Conservation (phyloP, 2,113 vertebrate species). For the Oreocharis arfaki region DNA sequence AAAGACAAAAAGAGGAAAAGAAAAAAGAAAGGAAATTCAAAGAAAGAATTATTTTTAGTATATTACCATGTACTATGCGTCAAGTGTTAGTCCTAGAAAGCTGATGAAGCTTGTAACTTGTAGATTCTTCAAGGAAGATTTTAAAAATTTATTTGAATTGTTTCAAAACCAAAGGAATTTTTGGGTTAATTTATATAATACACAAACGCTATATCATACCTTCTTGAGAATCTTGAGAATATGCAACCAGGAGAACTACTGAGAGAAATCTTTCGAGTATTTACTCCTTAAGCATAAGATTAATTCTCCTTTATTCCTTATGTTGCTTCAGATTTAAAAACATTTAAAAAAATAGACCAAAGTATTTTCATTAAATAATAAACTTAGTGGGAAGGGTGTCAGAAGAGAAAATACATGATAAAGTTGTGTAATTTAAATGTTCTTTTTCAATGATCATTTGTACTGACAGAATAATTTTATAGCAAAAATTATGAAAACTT, state of each 20-base stretch:
- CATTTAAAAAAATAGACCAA: not conserved
- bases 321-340: not conserved
- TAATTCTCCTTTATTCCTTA: not conserved
- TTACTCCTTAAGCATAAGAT: not conserved
- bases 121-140: not conserved
- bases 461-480: not conserved
- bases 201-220: rapidly evolving
- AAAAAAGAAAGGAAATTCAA: not conserved
- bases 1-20: not conserved
- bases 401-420: not conserved
- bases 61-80: not conserved
- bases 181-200: not conserved
- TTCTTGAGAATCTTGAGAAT: not conserved
- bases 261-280: not conserved
- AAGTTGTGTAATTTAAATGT: not conserved
- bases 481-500: not conserved
- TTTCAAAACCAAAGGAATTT: not conserved
- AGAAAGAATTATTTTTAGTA: rapidly evolving
- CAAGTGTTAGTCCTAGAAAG: not conserved
- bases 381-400: not conserved
- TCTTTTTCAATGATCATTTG: not conserved
- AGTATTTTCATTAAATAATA: not conserved
- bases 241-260: not conserved
- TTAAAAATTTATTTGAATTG: not conserved
- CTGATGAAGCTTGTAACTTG: not conserved